Evolutionary conservation across 1,140 invertebrate species (phyloP), one percentile per base, ranked within the genome.

Genomic region (Trichoplusia ni): DNA sequence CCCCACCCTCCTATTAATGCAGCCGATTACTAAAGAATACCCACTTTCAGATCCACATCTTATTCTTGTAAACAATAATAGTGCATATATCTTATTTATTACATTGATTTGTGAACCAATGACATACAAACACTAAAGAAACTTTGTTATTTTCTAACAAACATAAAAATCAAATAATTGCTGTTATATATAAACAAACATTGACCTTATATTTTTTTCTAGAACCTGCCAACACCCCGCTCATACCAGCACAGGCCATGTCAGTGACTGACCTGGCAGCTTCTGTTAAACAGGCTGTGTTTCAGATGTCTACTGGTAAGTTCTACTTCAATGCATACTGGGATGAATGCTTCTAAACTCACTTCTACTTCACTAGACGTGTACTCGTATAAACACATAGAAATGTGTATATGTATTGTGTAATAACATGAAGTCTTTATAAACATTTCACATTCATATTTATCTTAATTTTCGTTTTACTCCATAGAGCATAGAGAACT

Each of bases 241-340:
- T 96, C 5, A 94, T 94, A 31, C 90, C 92, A 21, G 86, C 86
- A 11, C 95, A 97, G 86, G 84, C 94, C 8, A 92, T 93, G 66
- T 90, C 95, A 14, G 88, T 96, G 33, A 93, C 93, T 73, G 93
- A 95, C 42, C 89, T 94, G 6, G 93, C 95, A 81, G 84, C 89
- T n/a, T 94, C 94, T 85, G 93, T 95, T 21, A 95, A 95, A 77
- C 95, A 96, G 72, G 94, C 93, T 18, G 92, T 96, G 0, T 93
- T 95, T 63, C 92, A 94, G 78, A 88, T 98, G 58, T 95, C 96
- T 2, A 94, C 95, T 58, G 96, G 98, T 90, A 74, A 67, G 8
- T 44, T 95, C 84, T 51, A 11, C 31, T 29, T 46, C 33, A 33
- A 1, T 13, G n/a, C 7, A 53, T n/a, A n/a, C n/a, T n/a, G 9